Base-by-base conservation (phyloP, 2,113 vertebrate genomes). In the Pagrus major region DNA sequence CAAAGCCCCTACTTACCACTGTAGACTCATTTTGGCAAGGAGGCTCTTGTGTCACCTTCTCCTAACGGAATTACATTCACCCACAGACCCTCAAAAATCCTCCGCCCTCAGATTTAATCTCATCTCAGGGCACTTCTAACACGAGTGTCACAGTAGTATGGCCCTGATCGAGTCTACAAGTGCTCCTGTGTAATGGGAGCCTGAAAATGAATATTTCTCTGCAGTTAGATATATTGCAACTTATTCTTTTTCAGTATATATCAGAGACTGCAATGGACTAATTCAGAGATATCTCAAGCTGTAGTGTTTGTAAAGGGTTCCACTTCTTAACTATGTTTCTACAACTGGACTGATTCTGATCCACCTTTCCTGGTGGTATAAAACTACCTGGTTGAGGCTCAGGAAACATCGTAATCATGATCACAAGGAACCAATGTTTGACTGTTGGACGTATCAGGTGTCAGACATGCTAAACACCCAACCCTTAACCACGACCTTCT, bases 1-100 rank as follows among this genome's bases (percentile, higher is more conserved):
- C 44, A 44, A 77, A 68, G 23, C 42, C 72, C 54, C 15, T 44
- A 42, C 74, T 71, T 9, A 23, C 25, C 60, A 42, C 42, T 29
- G 60, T 11, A 16, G 44, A 52, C 11, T 66, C 1, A 54, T 76
- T 76, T 56, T 76, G 25, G 64, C 66, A 44, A 76, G 51, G 39
- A 54, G 60, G 23, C 47, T 18, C 75, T 49, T 0, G 4, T 61
- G 51, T 41, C 47, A 56, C 73, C 63, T 41, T 78, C 69, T 84
- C 14, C 74, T 76, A 76, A 70, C 67, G 46, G 29, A 81, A 82
- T 78, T 55, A 61, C 66, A 55, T 61, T 76, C 31, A 20, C 64
- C 65, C 74, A 49, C 29, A n/a, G 51, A 61, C 61, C 39, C 49
- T 81, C 18, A 51, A 46, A 78, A 72, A 37, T 14, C 49, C 33